Evolutionary conservation across 2,113 vertebrate species (phyloP).

Genomic region (Zapus hudsonius): DNA sequence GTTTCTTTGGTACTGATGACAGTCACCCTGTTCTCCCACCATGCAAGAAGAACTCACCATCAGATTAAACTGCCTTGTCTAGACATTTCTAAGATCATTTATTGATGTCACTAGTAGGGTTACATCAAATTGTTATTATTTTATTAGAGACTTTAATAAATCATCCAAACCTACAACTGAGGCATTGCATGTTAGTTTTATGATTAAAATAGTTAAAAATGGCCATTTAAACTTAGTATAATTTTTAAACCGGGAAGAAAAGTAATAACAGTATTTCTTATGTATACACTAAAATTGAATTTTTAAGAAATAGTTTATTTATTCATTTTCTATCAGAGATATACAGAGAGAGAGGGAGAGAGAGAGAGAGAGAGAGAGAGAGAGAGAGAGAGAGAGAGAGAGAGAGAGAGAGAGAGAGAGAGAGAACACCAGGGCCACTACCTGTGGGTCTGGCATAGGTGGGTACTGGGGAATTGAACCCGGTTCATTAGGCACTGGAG

Average conservation of each 20-base stretch:
- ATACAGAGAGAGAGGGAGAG: too few relatives aligned
- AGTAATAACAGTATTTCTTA: background rate
- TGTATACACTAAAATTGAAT: background rate
- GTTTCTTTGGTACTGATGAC: background rate
- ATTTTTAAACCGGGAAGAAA: background rate
- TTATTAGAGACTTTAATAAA: background rate
- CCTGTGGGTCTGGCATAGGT: too few relatives aligned
- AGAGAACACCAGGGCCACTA: too few relatives aligned
- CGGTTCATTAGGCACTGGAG: too few relatives aligned
- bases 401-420: too few relatives aligned
- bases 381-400: too few relatives aligned
- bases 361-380: too few relatives aligned
- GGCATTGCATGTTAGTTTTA: background rate
- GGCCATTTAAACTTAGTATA: background rate
- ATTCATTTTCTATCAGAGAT: too few relatives aligned
- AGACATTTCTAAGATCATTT: background rate
- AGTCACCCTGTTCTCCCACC: background rate
- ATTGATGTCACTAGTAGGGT: background rate
- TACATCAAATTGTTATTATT: background rate
- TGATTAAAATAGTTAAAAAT: conserved; percentile 14
- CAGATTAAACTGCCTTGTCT: background rate
- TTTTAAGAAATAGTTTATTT: too few relatives aligned
- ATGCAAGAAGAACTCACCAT: background rate
- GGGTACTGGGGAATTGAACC: too few relatives aligned
- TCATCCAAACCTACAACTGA: background rate